Base-by-base conservation (phyloP, 2,888 invertebrate species). In the Yponomeuta plumbellus region DNA sequence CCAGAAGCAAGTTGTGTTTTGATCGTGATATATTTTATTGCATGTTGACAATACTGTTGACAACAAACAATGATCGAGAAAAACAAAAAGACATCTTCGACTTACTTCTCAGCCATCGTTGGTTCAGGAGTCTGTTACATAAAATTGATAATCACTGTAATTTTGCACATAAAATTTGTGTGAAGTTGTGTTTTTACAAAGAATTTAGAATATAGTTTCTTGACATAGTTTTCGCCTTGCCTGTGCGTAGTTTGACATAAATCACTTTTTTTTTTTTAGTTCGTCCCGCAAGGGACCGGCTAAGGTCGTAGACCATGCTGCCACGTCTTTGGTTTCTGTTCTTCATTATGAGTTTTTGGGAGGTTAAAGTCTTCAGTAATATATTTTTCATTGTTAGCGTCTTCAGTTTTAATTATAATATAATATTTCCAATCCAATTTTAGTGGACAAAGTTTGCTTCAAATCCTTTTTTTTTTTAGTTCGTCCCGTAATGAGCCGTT, bases 71-170 rank as follows among this genome's bases (percentile, higher is more conserved):
- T 65, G 40, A 20, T 71, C 63, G 71, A 69, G 69, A 70, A 69
- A 69, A 71, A 59, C 67, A 74, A 40, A 73, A 72, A 66, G 52
- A 68, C 72, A 74, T 70, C 20, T 20, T 52, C 58, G 57, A 87
- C 90, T 89, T 74, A 91, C 90, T 86, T 87, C 73, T 88, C 88
- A 73, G 89, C 88, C 90, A 91, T 91, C 74, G 76, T 78, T 79
- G 73, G 72, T 75, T 52, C 17, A 6, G 3, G 17, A 52, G 17
- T 52, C 13, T 52, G 17, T 52, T 17, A 52, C 44, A 52, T 52
- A 52, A 52, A 52, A 52, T 17, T 52, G 17, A 17, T 52, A 52
- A 52, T 17, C 44, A 52, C 44, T 89, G 82, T 79, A 84, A 80
- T 80, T 75, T 74, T 80, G 76, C 74, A 81, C 79, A 80, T 80